These are phyloP conservation scores for Lomographa bimaculata DNA, from an alignment of 2,888 invertebrate species.

Conservation along the genomic window DNA sequence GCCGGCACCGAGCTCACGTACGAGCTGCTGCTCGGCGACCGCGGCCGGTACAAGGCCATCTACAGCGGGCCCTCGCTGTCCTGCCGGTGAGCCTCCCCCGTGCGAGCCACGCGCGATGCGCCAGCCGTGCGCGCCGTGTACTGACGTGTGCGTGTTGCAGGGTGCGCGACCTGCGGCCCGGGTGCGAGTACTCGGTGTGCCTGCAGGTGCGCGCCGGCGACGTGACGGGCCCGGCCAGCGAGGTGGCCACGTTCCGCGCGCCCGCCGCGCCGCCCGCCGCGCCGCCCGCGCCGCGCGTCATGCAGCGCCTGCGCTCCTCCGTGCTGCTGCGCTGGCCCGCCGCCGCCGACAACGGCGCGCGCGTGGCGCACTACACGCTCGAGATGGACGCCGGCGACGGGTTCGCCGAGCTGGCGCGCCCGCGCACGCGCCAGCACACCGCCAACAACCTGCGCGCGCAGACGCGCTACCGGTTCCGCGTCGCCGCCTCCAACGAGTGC, in stretches of 20 bases:
- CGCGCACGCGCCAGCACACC: constrained; percentile 89
- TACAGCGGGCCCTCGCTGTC: constrained; percentile 90
- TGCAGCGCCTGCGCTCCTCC: constrained; percentile 87
- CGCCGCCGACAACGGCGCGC: constrained; percentile 91
- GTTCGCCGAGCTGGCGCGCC: constrained; percentile 89
- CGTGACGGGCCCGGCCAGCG: constrained; percentile 89
- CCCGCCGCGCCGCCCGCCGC: constrained; percentile 91
- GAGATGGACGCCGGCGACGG: constrained; percentile 90
- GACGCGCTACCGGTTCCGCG: constrained; percentile 91
- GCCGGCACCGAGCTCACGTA: constrained; percentile 87
- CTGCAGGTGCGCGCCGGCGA: constrained; percentile 90
- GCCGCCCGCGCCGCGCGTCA: constrained; percentile 88
- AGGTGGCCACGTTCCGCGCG: constrained; percentile 91
- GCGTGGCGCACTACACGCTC: constrained; percentile 89
- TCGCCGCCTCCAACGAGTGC: constrained; percentile 92
- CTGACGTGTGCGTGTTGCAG: constrained; percentile 37
- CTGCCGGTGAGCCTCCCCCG: constrained; percentile 78
- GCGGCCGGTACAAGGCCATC: constrained; percentile 93
- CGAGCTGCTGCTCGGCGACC: constrained; percentile 92
- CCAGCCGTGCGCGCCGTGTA: neutral
- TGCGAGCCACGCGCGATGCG: neutral
- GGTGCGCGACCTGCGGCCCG: constrained; percentile 93
- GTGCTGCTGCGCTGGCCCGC: constrained; percentile 89
- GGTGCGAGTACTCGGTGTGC: constrained; percentile 93
- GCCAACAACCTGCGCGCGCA: constrained; percentile 90